Percentiles rank a stretch among this genome's conserved stretches.
Evolutionary conservation across 2,797 vertebrate species (phyloP).

Genomic region (Rhadinocentrus ornatus): DNA sequence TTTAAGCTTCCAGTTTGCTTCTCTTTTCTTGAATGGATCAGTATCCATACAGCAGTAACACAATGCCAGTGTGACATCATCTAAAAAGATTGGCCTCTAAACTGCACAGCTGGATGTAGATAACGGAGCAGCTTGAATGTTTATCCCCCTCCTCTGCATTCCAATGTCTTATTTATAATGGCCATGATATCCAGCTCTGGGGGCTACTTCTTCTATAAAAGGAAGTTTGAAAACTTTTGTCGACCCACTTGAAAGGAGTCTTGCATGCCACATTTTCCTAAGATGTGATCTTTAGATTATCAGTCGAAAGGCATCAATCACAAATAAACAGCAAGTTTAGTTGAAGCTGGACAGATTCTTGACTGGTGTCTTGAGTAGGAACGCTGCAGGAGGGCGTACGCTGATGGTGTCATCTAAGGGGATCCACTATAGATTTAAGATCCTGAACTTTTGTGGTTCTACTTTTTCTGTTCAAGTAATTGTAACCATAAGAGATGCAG

Average conservation of each 20-base stretch:
- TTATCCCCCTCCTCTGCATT: conserved; percentile 76
- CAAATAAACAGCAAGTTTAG: conserved; percentile 51
- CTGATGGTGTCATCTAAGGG: conserved; percentile 20
- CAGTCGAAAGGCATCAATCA: conserved; percentile 60
- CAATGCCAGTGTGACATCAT: conserved; percentile 72
- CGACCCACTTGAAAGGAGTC: conserved; percentile 50
- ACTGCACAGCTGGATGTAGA: conserved; percentile 72
- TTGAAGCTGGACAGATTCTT: conserved; percentile 21
- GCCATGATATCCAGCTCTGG: conserved; percentile 67
- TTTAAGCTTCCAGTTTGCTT: conserved; percentile 29
- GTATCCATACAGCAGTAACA: conserved; percentile 43
- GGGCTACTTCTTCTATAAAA: conserved; percentile 83
- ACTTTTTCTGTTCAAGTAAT: neutral
- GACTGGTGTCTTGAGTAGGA: conserved; percentile 39
- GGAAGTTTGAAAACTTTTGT: conserved; percentile 74
- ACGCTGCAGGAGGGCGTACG: conserved; percentile 2
- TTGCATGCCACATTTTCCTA: conserved; percentile 62
- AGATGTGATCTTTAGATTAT: conserved; percentile 70
- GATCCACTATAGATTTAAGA: conserved; percentile 21
- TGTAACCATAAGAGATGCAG: conserved; percentile 7
- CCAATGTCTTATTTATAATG: conserved; percentile 80
- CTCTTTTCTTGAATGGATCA: conserved; percentile 44
- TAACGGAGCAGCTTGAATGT: conserved; percentile 69
- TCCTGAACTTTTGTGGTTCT: neutral
- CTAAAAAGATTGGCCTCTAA: conserved; percentile 57